A percentile compares a stretch with the other conserved stretches of the same genome.
These are phyloP conservation scores for Phymatocera aterrima DNA, from an alignment of 2,888 invertebrate genomes.

Conservation along the genomic window DNA sequence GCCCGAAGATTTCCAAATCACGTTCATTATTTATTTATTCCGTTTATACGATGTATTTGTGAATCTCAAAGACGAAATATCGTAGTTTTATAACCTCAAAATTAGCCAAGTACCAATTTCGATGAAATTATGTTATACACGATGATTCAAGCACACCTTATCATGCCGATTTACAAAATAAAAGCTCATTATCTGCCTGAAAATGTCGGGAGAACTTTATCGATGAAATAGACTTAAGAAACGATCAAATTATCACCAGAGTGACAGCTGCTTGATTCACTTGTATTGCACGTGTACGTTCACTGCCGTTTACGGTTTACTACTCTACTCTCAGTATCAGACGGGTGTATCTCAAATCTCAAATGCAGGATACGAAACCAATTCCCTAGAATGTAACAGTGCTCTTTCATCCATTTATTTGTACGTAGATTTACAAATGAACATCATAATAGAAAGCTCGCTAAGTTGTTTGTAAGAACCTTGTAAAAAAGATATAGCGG, in stretches of 20 bases:
- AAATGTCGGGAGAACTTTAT: neutral
- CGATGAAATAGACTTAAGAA: neutral
- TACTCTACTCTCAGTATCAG: no score
- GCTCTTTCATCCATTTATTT: no score
- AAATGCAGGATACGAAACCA: no score
- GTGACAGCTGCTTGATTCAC: neutral
- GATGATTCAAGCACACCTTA: neutral
- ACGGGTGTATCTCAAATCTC: no score
- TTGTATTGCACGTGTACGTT: neutral
- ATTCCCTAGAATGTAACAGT: no score
- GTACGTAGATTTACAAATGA: no score
- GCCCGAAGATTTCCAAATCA: conserved; percentile 51
- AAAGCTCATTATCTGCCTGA: neutral
- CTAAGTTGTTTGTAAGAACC: no score
- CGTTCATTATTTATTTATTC: neutral
- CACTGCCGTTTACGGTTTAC: neutral
- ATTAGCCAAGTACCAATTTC: neutral
- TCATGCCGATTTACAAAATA: neutral
- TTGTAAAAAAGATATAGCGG: no score
- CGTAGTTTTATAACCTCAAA: conserved; percentile 8
- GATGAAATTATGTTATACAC: neutral
- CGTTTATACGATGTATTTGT: neutral
- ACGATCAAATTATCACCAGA: neutral
- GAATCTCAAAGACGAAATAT: neutral
- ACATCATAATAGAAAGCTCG: no score